Base-by-base conservation (phyloP, 2,888 invertebrate species). In the Brenthis ino region DNA sequence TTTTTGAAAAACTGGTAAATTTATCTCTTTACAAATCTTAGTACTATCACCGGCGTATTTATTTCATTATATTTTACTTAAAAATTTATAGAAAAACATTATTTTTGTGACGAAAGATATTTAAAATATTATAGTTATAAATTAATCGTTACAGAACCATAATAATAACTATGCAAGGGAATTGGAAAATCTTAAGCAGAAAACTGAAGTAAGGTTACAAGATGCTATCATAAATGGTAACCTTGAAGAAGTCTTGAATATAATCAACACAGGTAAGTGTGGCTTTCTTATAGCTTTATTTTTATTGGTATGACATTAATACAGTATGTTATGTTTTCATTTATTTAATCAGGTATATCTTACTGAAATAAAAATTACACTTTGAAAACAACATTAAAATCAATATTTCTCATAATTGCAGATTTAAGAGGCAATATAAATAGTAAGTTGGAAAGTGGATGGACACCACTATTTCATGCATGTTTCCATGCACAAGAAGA, bases 381-480 rank as follows among this genome's bases (percentile, higher is more conserved):
- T 8, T 58, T 60, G 5, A 13, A 50, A 11, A 74, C 77, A 51
- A 0, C 28, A 56, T 8, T 28, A 48, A 61, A 12, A 20, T 43
- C 11, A 11, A 33, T 20, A 33, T 63, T 6, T 6, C 8, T 48
- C 0, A 28, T 14, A 20, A 57, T 69, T 70, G 57, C 86, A 93
- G 93, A 90, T 65, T 74, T 92, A 13, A 80, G 84, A 43, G 80
- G 84, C 55, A 78, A 81, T 77, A 83, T 89, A 0, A 89, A 91
- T 77, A 73, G 82, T 57, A 86, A 81, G 61, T 80, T 95, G 43
- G 85, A 92, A 63, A 93, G 93, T 76, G 94, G 94, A 37, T 95
- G 95, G 95, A 94, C 94, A 58, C 89, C 94, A 0, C 80, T 96
- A 57, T 86, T 95, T 79, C 93, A 95, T 81, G 94, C 95, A 13